A percentile compares a stretch with the other conserved stretches of the same genome.
Conservation (phyloP, 1,140 invertebrate species). For the Cyclargus thomasi region DNA sequence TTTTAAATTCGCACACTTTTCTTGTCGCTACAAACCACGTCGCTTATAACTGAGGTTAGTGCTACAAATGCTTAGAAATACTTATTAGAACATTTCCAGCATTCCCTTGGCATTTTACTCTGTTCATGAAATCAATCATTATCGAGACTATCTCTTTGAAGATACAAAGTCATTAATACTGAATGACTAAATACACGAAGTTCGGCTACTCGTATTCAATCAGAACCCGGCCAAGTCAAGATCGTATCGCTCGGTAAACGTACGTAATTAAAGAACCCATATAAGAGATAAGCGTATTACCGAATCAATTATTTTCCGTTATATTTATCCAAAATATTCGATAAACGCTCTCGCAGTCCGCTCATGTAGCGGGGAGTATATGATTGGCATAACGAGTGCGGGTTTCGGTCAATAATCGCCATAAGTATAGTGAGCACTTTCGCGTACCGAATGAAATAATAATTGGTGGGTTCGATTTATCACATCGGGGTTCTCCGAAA, state of each 20-base stretch:
- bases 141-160: background rate
- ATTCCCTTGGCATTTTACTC: background rate
- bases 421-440: conserved; percentile 71
- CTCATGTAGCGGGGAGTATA: conserved; percentile 35
- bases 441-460: conserved; percentile 71
- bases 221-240: conserved; percentile 10
- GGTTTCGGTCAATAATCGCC: conserved; percentile 71
- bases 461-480: conserved; percentile 74
- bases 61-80: too few species aligned
- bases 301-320: conserved; percentile 4
- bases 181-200: conserved; percentile 1
- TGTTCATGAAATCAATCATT: background rate
- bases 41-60: background rate
- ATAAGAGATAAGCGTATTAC: conserved; percentile 22
- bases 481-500: conserved; percentile 71
- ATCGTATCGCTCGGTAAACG: conserved; percentile 12
- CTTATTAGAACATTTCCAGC: background rate
- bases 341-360: conserved; percentile 18
- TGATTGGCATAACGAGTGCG: conserved; percentile 71
- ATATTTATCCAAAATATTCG: conserved; percentile 22
- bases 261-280: conserved; percentile 40
- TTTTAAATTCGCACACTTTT: too few species aligned
- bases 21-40: background rate
- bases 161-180: background rate
- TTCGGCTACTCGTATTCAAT: conserved; percentile 2